A percentile compares a stretch with the other conserved stretches of the same genome.
Conservation (phyloP, 2,113 vertebrate species). For the Rafetus swinhoei region DNA sequence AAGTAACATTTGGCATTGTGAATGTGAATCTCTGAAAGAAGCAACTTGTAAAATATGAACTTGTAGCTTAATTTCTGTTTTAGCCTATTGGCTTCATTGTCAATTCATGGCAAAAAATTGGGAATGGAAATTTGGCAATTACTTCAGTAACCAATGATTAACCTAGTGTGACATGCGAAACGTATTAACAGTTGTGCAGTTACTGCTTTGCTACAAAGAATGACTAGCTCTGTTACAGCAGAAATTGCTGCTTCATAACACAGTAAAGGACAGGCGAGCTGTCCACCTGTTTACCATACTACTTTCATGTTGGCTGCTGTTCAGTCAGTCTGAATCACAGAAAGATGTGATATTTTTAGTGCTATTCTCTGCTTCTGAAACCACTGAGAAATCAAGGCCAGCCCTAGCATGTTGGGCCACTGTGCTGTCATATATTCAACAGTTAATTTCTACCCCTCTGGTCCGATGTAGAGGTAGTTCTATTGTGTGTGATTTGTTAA, state of each 20-base stretch:
- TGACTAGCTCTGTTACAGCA: neutral
- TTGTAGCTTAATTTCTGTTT: neutral
- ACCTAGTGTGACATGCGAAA: neutral
- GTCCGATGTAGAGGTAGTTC: neutral
- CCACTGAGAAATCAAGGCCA: neutral
- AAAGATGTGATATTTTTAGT: neutral
- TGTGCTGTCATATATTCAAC: neutral
- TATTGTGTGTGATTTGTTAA: neutral
- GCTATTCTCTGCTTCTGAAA: neutral
- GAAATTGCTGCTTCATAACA: neutral
- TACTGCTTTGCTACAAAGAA: neutral
- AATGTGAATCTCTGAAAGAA: neutral
- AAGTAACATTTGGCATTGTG: neutral
- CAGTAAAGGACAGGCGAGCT: neutral
- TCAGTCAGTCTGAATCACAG: neutral
- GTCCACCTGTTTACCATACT: accelerated
- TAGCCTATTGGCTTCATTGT: neutral
- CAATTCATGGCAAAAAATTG: neutral
- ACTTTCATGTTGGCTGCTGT: neutral
- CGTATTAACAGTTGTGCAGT: neutral
- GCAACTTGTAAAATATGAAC: neutral
- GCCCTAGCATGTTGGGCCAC: neutral
- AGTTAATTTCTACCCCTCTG: neutral
- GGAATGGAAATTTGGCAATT: neutral
- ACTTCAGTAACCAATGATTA: neutral